Evolutionary conservation across 2,797 vertebrate species (phyloP), one percentile per base, ranked within the genome.

Genomic region (Chaetophractus vellerosus): DNA sequence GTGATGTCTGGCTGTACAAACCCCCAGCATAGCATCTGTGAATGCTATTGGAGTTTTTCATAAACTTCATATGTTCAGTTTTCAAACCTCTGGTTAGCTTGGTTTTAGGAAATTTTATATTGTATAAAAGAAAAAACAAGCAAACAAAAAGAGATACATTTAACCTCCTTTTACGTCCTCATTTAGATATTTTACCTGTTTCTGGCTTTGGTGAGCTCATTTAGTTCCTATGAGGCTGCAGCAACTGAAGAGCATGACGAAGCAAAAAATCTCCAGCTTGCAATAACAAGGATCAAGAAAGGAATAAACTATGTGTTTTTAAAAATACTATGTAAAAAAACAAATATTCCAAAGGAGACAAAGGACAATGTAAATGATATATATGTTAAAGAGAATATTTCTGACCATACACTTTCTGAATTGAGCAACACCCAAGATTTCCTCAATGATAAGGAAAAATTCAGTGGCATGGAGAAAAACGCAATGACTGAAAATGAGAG

Each of bases 151-250:
- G 26, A 93, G 6, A 64, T 88, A 12, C 0, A 38, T 31, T 94
- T 59, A 68, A 21, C 21, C 3, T 92, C 48, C 55, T 94, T 95
- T 92, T 96, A 18, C 11, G 96, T 97, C 84, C 72, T 69, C 26
- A 18, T 88, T 96, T 87, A 99, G 99, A 98, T 99, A 95, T 94
- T 99, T 98, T 99, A 99, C 97, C 98, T 99, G 91, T 99, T 99
- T 98, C 98, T 99, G 98, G 99, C 99, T 79, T 97, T 99, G 96
- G 97, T 99, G 96, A 99, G 98, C 97, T 99, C 99, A 26, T 99
- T 99, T 97, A 99, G 99, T 79, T 98, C 99, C 0, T 99, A 99
- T 96, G 99, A 98, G 79, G 94, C 99, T 85, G 89, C 97, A 41
- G 95, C 97, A 19, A 93, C 78, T 0, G 98, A 98, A 4, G 98